phyloP scores from a whole-genome alignment of 2,797 vertebrate genomes.

The Uromys caudimaculatus region DNA sequence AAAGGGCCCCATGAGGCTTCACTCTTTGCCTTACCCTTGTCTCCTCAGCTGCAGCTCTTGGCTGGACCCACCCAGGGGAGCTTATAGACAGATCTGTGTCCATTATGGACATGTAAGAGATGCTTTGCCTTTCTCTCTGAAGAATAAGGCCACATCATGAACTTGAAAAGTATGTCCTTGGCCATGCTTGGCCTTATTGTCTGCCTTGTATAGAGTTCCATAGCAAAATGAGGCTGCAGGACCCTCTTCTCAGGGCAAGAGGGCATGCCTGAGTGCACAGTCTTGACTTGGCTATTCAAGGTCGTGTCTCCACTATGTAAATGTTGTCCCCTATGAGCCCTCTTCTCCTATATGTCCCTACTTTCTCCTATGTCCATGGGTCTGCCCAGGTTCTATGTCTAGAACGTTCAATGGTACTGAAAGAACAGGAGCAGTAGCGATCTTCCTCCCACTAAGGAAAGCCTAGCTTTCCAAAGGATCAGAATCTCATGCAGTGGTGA shows the following conservation, averaged over 20 bases:
- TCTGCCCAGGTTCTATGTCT: not conserved
- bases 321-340: not conserved
- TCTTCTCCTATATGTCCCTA: too few relatives aligned
- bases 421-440: not conserved
- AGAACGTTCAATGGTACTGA: not conserved
- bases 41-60: not conserved
- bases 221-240: not conserved
- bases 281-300: not conserved
- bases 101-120: not conserved
- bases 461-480: constrained; percentile 7
- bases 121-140: not conserved
- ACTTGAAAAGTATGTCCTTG: not conserved
- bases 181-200: not conserved
- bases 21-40: not conserved
- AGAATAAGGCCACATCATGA: not conserved
- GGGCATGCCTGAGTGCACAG: not conserved
- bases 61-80: accelerated
- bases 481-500: not conserved
- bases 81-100: not conserved
- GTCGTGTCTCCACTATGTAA: not conserved
- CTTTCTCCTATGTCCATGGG: accelerated
- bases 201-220: not conserved
- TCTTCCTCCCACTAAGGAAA: not conserved
- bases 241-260: not conserved
- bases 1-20: accelerated